Evolutionary conservation across 2,113 vertebrate species (phyloP).

Genomic region (Pelusios castaneus): DNA sequence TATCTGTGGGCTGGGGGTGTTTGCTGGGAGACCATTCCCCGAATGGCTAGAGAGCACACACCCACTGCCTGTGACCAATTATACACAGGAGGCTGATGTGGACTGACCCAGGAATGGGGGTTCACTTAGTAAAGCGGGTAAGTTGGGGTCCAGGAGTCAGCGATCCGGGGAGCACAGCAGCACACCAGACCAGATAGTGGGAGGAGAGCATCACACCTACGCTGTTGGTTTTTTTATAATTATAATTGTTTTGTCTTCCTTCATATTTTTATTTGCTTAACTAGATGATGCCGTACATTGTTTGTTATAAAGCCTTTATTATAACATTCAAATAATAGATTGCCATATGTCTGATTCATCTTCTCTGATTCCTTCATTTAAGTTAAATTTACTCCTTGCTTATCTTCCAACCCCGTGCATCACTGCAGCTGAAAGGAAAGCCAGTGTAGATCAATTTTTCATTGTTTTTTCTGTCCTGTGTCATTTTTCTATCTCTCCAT

Average conservation of each 20-base stretch:
- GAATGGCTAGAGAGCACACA: no score
- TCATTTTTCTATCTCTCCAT: conserved; percentile 14
- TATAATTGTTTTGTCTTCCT: conserved; percentile 1
- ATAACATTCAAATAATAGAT: background rate
- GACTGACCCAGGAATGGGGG: no score
- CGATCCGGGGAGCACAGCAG: no score
- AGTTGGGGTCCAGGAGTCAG: no score
- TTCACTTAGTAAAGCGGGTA: no score
- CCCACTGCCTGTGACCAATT: no score
- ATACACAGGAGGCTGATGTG: no score
- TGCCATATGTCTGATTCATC: conserved; percentile 32
- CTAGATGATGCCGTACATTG: background rate
- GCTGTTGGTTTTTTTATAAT: background rate
- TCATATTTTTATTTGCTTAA: conserved; percentile 5
- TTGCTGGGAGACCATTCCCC: no score
- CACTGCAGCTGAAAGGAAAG: conserved; percentile 36
- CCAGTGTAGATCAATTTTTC: conserved; percentile 41
- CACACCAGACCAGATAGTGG: no score
- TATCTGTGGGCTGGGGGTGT: no score
- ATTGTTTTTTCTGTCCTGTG: conserved; percentile 23
- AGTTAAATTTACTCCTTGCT: conserved; percentile 36
- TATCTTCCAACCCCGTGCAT: conserved; percentile 45
- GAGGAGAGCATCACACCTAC: no score
- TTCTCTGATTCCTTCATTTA: conserved; percentile 31
- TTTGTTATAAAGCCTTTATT: conserved; percentile 39